Evolutionary conservation across 2,797 vertebrate genomes (phyloP), one percentile per base, ranked within the genome.

Genomic region (Salarias fasciatus): DNA sequence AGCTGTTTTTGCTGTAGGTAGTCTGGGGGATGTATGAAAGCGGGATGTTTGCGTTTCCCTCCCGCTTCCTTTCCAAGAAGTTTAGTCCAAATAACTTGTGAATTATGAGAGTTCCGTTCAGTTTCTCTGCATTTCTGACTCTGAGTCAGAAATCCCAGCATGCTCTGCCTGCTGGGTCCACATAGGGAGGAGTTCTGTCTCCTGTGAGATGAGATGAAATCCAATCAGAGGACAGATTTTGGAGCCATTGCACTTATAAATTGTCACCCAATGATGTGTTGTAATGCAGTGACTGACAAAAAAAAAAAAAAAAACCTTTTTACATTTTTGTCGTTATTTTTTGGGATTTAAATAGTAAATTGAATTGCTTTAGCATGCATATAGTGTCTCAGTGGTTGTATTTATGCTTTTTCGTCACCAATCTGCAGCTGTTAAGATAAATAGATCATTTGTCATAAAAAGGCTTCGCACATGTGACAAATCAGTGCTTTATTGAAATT

Each of bases 171-270:
- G 44, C 58, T 52, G 35, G 14, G 9, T 2, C 45, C 69, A 61
- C 28, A 12, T 49, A 52, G 53, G 42, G 44, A 54, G 30, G 29
- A 18, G 9, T 30, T 57, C 46, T 48, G 46, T 10, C 5, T 65
- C 50, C 48, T 60, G 46, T 8, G 48, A 63, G 63, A 53, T 29
- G 13, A n/a, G 1, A 43, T 29, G 11, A 43, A 41, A 73, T 59
- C 40, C 56, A 54, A 79, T 73, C 47, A 49, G 57, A 66, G 76
- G 61, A 68, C 37, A 48, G 50, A 63, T 69, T 62, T 8, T 6
- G n/a, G 38, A 10, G 65, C 55, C n/a, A n/a, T n/a, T n/a, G n/a
- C n/a, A n/a, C n/a, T n/a, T n/a, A n/a, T n/a, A n/a, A n/a, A 15
- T 61, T 24, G 18, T 24, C 24, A 24, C 18, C 18, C 24, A 24